phyloP scores from a whole-genome alignment of 2,888 invertebrate genomes.

The Micoletzkya japonica region DNA sequence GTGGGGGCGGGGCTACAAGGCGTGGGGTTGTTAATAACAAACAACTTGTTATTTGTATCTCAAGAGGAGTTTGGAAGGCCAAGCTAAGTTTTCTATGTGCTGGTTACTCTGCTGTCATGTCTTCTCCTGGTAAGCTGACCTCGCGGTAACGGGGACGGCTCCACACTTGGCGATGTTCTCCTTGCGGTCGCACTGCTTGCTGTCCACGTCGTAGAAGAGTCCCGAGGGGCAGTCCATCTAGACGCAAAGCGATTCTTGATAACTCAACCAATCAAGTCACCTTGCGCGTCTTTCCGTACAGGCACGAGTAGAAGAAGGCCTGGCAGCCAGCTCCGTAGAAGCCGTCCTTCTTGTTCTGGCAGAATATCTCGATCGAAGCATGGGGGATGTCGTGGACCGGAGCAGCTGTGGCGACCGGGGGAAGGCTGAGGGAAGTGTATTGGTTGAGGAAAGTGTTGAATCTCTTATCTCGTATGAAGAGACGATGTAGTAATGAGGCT shows the following conservation, averaged over 20 bases:
- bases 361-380: neutral
- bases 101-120: neutral
- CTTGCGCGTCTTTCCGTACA: neutral
- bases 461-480: too few species aligned
- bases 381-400: neutral
- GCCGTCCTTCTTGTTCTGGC: neutral
- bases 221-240: neutral
- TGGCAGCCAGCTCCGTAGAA: conserved; percentile 10
- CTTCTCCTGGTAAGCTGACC: too few species aligned
- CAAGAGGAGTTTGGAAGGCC: too few species aligned
- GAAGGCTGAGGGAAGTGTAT: neutral
- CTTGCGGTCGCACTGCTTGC: neutral
- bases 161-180: neutral
- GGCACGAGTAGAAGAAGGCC: conserved; percentile 11
- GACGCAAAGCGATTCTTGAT: neutral
- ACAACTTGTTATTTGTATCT: too few species aligned
- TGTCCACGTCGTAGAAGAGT: neutral
- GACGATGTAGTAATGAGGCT: too few species aligned
- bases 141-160: neutral
- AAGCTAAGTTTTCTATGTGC: neutral
- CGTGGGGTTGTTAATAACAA: too few species aligned
- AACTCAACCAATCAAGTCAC: neutral
- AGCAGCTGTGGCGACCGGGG: neutral
- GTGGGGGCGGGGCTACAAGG: neutral
- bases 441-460: too few species aligned